phyloP scores from a whole-genome alignment of 2,888 invertebrate species.

The Rhogogaster chlorosoma region DNA sequence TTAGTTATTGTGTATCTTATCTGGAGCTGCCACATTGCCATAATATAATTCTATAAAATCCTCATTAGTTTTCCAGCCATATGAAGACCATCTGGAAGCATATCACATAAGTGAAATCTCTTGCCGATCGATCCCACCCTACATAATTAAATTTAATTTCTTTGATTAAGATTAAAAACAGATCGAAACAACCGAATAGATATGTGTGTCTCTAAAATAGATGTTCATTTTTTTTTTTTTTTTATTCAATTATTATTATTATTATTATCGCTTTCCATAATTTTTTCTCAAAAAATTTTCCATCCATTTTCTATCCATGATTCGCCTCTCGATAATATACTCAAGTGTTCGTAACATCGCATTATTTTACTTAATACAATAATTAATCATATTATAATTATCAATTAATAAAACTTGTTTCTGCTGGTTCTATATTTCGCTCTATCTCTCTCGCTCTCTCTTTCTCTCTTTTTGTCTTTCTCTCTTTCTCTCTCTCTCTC shows the following conservation, averaged over 20 bases:
- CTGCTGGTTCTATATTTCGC: constrained; percentile 59
- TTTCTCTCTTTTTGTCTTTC: constrained; percentile 50
- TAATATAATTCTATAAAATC: constrained; percentile 8
- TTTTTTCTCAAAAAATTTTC: constrained; percentile 63
- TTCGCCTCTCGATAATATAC: constrained; percentile 59
- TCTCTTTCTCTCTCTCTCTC: constrained; percentile 52
- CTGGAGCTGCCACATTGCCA: constrained; percentile 1
- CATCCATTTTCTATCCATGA: constrained; percentile 52
- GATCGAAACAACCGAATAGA: constrained; percentile 64
- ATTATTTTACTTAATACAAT: constrained; percentile 73
- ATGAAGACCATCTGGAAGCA: constrained; percentile 35
- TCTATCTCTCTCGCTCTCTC: constrained; percentile 47
- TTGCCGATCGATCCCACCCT: constrained; percentile 38
- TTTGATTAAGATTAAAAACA: constrained; percentile 54
- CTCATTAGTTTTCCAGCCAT: background rate
- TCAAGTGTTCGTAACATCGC: constrained; percentile 69
- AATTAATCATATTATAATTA: constrained; percentile 74
- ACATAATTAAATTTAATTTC: constrained; percentile 25
- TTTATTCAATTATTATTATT: constrained; percentile 60
- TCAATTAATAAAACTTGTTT: constrained; percentile 74
- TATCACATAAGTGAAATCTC: constrained; percentile 33
- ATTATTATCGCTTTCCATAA: constrained; percentile 59
- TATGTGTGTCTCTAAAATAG: constrained; percentile 69
- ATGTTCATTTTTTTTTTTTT: constrained; percentile 61
- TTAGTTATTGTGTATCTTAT: background rate